Percentiles rank a stretch among this genome's conserved stretches.
phyloP scores from a whole-genome alignment of 2,113 vertebrate genomes.

The Aramus guarauna region DNA sequence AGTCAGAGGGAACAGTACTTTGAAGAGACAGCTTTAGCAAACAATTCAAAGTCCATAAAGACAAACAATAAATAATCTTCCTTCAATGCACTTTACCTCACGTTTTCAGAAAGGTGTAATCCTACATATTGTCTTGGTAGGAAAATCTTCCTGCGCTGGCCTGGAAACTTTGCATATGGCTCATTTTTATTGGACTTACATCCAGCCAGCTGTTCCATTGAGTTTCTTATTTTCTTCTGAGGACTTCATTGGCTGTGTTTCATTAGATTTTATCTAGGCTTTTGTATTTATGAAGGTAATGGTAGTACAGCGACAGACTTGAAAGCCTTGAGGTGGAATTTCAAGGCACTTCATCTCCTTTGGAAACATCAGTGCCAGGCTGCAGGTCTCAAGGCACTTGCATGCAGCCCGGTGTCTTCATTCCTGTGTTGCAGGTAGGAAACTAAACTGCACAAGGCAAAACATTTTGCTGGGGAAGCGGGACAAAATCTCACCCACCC shows the following conservation, averaged over 20 bases:
- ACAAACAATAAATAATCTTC: background rate
- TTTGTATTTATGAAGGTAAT: background rate
- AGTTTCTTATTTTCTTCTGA: background rate
- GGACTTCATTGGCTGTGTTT: background rate
- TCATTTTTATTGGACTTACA: background rate
- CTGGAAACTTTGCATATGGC: background rate
- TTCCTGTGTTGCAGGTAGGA: background rate
- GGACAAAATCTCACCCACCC: background rate
- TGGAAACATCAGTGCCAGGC: background rate
- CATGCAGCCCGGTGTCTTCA: accelerated
- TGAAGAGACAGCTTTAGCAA: background rate
- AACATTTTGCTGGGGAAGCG: accelerated
- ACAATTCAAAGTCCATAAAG: background rate
- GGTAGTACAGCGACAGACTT: background rate
- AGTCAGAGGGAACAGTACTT: background rate
- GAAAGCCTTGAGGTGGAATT: background rate
- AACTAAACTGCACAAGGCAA: background rate
- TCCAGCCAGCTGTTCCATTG: conserved; percentile 8
- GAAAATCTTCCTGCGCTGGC: background rate
- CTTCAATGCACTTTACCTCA: background rate
- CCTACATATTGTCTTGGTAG: background rate
- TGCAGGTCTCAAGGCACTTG: background rate
- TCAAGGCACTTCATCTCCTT: background rate
- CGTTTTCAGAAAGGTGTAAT: background rate
- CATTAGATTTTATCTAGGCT: background rate